Conservation (phyloP, 1,140 invertebrate genomes). For the Caenorhabditis briggsae region DNA sequence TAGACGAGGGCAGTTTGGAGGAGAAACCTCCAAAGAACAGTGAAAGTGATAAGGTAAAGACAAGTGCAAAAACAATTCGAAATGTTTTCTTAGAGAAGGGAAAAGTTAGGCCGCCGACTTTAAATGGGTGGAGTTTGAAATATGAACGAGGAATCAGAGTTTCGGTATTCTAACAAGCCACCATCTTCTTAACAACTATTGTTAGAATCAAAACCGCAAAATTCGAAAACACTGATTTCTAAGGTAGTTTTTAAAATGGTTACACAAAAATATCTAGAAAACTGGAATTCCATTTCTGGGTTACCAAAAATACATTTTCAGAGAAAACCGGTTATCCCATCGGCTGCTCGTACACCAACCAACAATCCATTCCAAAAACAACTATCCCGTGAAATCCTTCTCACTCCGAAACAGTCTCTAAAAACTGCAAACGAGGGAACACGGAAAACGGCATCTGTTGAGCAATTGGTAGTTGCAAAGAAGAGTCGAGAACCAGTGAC, state of each 20-base stretch:
- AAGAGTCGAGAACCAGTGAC: neutral
- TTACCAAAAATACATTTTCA: neutral
- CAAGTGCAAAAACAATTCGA: no score
- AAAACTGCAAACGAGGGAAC: conserved; percentile 21
- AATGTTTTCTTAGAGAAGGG: no score
- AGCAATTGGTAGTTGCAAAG: neutral
- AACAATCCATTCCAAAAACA: neutral
- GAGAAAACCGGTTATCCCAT: neutral
- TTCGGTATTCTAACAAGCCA: no score
- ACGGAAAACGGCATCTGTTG: neutral
- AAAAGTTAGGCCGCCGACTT: no score
- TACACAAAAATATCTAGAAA: no score
- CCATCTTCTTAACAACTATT: no score
- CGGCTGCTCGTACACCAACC: neutral
- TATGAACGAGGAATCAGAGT: no score
- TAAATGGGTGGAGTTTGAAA: no score
- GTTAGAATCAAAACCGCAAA: no score
- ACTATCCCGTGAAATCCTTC: conserved; percentile 2
- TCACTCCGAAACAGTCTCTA: conserved; percentile 18
- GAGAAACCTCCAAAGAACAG: neutral
- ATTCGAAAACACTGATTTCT: no score
- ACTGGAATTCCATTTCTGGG: neutral
- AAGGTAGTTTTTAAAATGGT: no score
- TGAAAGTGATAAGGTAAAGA: neutral
- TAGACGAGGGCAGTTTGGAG: no score